Evolutionary conservation across 2,888 invertebrate genomes (phyloP), one percentile per base, ranked within the genome.

Genomic region (Chalcis sispes): DNA sequence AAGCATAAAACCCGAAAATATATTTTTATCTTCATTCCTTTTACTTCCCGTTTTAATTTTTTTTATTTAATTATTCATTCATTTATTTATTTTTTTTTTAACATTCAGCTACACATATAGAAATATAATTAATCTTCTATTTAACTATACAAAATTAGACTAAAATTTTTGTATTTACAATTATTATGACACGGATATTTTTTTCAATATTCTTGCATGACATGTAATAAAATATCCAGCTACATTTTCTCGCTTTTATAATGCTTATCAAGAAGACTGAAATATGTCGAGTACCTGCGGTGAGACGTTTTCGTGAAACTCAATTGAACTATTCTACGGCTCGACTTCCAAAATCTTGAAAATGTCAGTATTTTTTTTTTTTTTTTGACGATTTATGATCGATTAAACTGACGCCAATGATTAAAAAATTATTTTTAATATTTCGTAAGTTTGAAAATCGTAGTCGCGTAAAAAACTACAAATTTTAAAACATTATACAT

Each of bases 111-210:
- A 74, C 46, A 69, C 59, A 75, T 74, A 77, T 46, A 78, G 70
- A 72, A 75, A 77, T 75, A 79, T 67, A 77, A 75, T 75, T 72
- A 77, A 65, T 75, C 36, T 58, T 25, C 71, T 77, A 79, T 64
- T 66, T 70, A 48, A 72, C 62, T 79, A 80, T 71, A 74, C 65
- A 80, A 79, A 54, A 73, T 72, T 76, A 64, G 54, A 58, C 70
- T 79, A 78, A 67, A 61, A 58, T 61, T 70, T 80, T 77, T 66
- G 65, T 85, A 86, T 86, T 81, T 86, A 86, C 85, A 87, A 82
- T 83, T 79, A 81, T 83, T 81, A 81, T 81, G 80, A 82, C 80
- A 80, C 79, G 74, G 74, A 79, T 78, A 77, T 76, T 74, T 56
- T 42, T 42, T 65, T 77, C 66, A 77, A 40, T 59, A 56, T 56